Evolutionary conservation across 2,797 vertebrate species (phyloP).

Genomic region (Anguilla megastoma): DNA sequence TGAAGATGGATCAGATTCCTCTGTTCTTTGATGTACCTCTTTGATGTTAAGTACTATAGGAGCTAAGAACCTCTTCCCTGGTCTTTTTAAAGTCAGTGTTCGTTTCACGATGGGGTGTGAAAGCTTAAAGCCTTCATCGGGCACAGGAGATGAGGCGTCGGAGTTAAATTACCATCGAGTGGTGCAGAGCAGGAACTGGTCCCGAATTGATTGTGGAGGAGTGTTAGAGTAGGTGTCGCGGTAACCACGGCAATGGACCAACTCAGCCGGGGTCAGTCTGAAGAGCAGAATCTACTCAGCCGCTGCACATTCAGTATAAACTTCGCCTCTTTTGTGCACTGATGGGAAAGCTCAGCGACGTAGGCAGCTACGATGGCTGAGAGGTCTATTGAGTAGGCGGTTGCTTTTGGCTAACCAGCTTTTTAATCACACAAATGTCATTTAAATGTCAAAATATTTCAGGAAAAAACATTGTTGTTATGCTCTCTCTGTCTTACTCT

Average conservation of each 20-base stretch:
- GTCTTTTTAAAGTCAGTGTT: neutral
- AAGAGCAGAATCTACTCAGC: neutral
- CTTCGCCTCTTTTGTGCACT: neutral
- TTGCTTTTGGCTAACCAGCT: neutral
- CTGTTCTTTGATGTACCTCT: neutral
- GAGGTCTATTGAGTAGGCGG: neutral
- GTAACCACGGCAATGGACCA: no score
- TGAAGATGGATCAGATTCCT: neutral
- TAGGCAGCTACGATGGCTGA: neutral
- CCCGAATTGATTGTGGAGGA: neutral
- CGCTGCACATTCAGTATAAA: neutral
- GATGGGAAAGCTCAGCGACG: neutral
- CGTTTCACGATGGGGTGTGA: neutral
- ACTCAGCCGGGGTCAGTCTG: no score
- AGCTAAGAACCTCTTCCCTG: neutral
- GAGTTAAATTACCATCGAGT: neutral
- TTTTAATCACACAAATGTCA: neutral
- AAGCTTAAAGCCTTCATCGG: neutral
- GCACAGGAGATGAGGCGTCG: neutral
- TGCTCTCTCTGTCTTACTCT: neutral
- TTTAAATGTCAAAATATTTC: neutral
- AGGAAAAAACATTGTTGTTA: neutral
- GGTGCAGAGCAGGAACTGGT: neutral
- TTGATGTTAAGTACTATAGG: neutral
- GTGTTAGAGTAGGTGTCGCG: neutral